Evolutionary conservation across 2,113 vertebrate species (phyloP).

Genomic region (Corydoras sp.): DNA sequence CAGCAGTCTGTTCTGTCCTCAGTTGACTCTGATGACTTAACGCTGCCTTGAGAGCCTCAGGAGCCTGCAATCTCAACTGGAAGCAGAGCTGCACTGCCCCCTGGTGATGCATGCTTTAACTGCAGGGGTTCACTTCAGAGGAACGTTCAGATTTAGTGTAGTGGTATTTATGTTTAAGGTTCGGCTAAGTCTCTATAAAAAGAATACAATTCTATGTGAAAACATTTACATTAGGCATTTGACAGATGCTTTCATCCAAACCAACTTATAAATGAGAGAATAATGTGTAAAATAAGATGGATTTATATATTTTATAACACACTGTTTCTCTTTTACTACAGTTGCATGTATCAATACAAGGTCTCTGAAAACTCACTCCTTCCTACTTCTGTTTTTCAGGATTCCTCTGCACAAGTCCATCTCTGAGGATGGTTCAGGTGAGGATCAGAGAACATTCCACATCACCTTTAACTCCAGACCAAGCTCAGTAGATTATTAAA

Average conservation of each 20-base stretch:
- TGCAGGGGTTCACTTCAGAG: not conserved
- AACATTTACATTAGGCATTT: too few species aligned
- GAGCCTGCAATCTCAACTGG: slow-evolving; percentile 42
- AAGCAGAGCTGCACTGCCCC: slow-evolving; percentile 53
- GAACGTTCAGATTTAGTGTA: too few species aligned
- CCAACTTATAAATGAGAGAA: too few species aligned
- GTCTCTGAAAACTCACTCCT: not conserved
- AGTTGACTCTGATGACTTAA: not conserved
- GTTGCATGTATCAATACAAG: too few species aligned
- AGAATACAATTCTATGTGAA: too few species aligned
- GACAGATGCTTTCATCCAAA: too few species aligned
- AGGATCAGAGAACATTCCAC: not conserved
- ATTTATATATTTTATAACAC: too few species aligned
- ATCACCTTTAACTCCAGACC: not conserved
- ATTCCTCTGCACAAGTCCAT: slow-evolving; percentile 88
- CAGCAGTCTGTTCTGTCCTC: slow-evolving; percentile 19
- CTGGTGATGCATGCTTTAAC: slow-evolving; percentile 48
- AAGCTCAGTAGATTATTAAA: too few species aligned
- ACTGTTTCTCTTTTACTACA: too few species aligned
- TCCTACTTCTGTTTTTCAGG: slow-evolving; percentile 54
- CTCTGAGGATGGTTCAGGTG: slow-evolving; percentile 88
- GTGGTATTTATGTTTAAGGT: too few species aligned
- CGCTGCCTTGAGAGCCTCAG: slow-evolving; percentile 56
- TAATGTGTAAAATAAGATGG: too few species aligned
- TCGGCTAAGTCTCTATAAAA: too few species aligned